phyloP scores from a whole-genome alignment of 2,797 vertebrate species.

The Rhabdophis nuchalis region DNA sequence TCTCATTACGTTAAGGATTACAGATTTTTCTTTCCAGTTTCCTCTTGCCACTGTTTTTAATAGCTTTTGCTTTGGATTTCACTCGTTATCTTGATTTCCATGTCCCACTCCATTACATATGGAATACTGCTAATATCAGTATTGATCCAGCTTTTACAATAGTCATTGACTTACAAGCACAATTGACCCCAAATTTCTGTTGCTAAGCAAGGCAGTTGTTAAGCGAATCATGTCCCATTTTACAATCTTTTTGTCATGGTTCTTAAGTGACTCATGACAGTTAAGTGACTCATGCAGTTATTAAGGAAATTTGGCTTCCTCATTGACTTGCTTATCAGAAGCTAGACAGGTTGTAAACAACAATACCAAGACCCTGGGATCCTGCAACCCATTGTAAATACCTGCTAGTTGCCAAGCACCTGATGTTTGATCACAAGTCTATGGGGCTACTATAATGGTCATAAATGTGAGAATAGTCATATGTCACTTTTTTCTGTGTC shows the following conservation, averaged over 20 bases:
- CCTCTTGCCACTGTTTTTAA: neutral
- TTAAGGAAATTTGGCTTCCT: neutral
- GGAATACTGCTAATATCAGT: neutral
- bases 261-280: neutral
- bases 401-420: neutral
- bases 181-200: neutral
- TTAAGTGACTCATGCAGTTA: neutral
- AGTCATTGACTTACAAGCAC: neutral
- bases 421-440: neutral
- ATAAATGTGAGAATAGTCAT: neutral
- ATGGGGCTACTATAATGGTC: neutral
- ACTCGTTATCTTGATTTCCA: neutral
- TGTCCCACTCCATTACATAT: neutral
- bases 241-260: neutral
- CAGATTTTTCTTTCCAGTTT: neutral
- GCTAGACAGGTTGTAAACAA: neutral
- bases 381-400: neutral
- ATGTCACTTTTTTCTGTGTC: neutral
- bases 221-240: neutral
- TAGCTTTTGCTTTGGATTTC: neutral
- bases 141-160: neutral
- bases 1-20: neutral
- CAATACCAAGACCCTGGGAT: neutral
- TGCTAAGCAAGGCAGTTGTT: neutral
- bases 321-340: neutral